A percentile compares a stretch with the other conserved stretches of the same genome.
phyloP scores from a whole-genome alignment of 2,113 vertebrate genomes.

The Eurystomus gularis region DNA sequence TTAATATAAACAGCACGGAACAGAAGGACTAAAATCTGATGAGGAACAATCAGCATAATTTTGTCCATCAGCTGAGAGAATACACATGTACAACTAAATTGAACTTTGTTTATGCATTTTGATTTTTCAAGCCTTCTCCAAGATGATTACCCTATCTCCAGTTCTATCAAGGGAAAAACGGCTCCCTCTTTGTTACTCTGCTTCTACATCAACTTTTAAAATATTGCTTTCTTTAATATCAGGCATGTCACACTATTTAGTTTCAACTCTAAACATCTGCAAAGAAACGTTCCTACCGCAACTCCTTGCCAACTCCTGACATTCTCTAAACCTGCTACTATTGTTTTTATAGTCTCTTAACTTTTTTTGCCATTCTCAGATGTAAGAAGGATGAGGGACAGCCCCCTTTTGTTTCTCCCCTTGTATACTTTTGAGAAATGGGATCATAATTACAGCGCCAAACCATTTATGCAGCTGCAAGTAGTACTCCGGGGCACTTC shows the following conservation, averaged over 20 bases:
- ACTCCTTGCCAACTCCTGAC: constrained; percentile 11
- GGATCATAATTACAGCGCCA: constrained; percentile 57
- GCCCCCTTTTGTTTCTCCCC: constrained; percentile 24
- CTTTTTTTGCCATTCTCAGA: constrained; percentile 35
- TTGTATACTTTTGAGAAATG: constrained; percentile 33
- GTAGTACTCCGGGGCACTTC: constrained; percentile 28
- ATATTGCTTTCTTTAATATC: neutral
- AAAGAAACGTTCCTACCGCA: constrained; percentile 29
- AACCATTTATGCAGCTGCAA: constrained; percentile 43
- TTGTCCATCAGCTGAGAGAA: constrained; percentile 51
- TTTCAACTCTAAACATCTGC: constrained; percentile 8
- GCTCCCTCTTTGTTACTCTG: neutral
- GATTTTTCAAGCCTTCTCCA: constrained; percentile 51
- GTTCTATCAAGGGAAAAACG: neutral
- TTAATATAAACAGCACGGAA: constrained; percentile 74
- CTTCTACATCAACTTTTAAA: constrained; percentile 28
- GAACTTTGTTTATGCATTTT: constrained; percentile 60
- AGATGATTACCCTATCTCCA: constrained; percentile 31
- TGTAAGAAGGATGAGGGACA: constrained; percentile 42
- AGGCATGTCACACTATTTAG: neutral
- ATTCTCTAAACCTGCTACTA: constrained; percentile 1
- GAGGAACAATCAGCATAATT: constrained; percentile 64
- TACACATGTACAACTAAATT: constrained; percentile 57
- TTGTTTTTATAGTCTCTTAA: constrained; percentile 21
- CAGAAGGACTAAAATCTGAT: constrained; percentile 73